These are phyloP conservation scores for Morpho helenor DNA, from an alignment of 2,888 invertebrate genomes.

Conservation along the genomic window DNA sequence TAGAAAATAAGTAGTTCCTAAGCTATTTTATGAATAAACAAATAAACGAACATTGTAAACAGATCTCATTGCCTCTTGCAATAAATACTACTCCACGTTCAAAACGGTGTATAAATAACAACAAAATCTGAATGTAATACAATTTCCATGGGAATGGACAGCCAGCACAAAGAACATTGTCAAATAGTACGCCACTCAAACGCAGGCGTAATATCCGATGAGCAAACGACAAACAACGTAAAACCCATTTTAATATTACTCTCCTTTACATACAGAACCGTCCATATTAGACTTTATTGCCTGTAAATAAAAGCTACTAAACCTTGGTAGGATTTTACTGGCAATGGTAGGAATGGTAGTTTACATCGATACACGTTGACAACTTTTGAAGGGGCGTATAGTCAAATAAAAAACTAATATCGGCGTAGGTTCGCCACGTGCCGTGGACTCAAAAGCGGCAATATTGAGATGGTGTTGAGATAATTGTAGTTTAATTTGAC, in stretches of 20 bases:
- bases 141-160: slow-evolving; percentile 58
- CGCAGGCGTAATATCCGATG: slow-evolving; percentile 59
- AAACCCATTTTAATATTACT: slow-evolving; percentile 32
- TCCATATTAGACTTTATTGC: slow-evolving; percentile 15
- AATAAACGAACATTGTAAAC: too few relatives aligned
- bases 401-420: slow-evolving; percentile 77
- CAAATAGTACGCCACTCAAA: slow-evolving; percentile 53
- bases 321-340: background rate
- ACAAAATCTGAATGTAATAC: slow-evolving; percentile 49
- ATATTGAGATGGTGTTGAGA: slow-evolving; percentile 68
- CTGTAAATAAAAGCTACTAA: slow-evolving; percentile 1
- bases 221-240: slow-evolving; percentile 53
- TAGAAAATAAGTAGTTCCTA: too few relatives aligned
- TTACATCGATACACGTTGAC: slow-evolving; percentile 65
- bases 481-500: slow-evolving; percentile 68
- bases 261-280: background rate
- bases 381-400: slow-evolving; percentile 63
- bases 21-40: too few relatives aligned
- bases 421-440: slow-evolving; percentile 56
- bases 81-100: slow-evolving; percentile 18
- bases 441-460: slow-evolving; percentile 42
- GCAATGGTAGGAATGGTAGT: slow-evolving; percentile 12
- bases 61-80: slow-evolving; percentile 6
- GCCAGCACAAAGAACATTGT: slow-evolving; percentile 47
- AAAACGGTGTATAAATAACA: slow-evolving; percentile 36